These are phyloP conservation scores for Pterois miles DNA, from an alignment of 2,797 vertebrate species.

Conservation along the genomic window DNA sequence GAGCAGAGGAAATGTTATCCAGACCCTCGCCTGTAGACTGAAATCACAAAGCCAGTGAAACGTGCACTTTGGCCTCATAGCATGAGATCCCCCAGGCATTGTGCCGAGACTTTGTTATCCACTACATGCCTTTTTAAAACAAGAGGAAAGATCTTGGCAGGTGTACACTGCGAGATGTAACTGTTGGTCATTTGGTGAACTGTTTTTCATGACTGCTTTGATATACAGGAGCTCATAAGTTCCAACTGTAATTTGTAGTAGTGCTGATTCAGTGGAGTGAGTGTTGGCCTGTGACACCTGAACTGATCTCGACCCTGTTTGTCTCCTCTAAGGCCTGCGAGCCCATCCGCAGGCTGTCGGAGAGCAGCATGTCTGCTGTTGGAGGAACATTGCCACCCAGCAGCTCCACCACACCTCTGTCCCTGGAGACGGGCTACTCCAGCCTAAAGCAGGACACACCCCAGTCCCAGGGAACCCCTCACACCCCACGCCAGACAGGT, in stretches of 20 bases:
- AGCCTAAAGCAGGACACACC: conserved; percentile 95
- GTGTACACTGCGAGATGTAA: not conserved
- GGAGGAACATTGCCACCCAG: conserved; percentile 88
- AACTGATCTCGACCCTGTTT: not conserved
- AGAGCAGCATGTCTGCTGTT: conserved; percentile 82
- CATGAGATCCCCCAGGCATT: not conserved
- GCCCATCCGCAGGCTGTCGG: conserved; percentile 91
- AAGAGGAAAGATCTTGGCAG: not conserved
- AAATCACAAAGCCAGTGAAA: conserved; percentile 48
- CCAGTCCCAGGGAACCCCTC: conserved; percentile 93
- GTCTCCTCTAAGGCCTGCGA: conserved; percentile 85
- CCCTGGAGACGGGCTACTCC: conserved; percentile 96
- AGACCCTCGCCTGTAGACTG: conserved; percentile 28
- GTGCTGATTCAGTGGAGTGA: too few relatives aligned
- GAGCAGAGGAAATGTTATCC: conserved; percentile 41
- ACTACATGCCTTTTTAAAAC: not conserved
- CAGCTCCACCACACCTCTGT: conserved; percentile 92
- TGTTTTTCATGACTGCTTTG: not conserved
- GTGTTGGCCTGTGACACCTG: not conserved
- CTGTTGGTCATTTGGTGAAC: not conserved
- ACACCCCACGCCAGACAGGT: conserved; percentile 89
- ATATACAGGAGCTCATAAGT: not conserved
- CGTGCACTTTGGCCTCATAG: conserved; percentile 55
- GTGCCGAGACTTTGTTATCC: conserved; percentile 10
- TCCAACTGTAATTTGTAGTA: not conserved